Conservation (phyloP, 2,797 vertebrate species). For the Helarctos malayanus region DNA sequence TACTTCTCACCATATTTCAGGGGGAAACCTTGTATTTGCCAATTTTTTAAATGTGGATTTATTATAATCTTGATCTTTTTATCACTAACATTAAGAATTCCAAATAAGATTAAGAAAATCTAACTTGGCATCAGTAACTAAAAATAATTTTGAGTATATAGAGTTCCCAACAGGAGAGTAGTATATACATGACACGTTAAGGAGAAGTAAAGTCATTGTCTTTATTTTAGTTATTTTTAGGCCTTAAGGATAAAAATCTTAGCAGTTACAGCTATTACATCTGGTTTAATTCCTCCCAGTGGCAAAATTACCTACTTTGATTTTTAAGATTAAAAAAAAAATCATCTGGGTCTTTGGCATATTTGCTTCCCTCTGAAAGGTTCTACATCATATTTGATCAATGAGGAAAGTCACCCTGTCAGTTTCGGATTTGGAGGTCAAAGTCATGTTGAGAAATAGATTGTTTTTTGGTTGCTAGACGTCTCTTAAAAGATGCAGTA, state of each 20-base stretch:
- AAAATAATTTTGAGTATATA: constrained; percentile 36
- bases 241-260: constrained; percentile 70
- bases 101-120: background rate
- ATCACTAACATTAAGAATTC: constrained; percentile 62
- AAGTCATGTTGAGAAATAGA: constrained; percentile 70
- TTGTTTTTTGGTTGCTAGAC: background rate
- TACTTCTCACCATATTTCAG: background rate
- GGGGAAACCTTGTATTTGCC: background rate
- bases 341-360: background rate
- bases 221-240: constrained; percentile 79
- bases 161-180: constrained; percentile 51
- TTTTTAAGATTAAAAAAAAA: constrained; percentile 47
- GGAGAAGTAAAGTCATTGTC: constrained; percentile 23
- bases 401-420: constrained; percentile 42
- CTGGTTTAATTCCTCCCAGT: constrained; percentile 64
- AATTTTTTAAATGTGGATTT: background rate
- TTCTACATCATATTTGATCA: constrained; percentile 41
- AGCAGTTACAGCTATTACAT: background rate
- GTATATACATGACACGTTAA: constrained; percentile 66
- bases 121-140: constrained; percentile 63
- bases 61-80: background rate
- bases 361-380: constrained; percentile 26
- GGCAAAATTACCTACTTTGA: constrained; percentile 66
- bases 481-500: constrained; percentile 2
- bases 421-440: constrained; percentile 60